A percentile compares a stretch with the other conserved stretches of the same genome.
These are phyloP conservation scores for Hormaphis cornu DNA, from an alignment of 1,140 invertebrate species.

Conservation along the genomic window DNA sequence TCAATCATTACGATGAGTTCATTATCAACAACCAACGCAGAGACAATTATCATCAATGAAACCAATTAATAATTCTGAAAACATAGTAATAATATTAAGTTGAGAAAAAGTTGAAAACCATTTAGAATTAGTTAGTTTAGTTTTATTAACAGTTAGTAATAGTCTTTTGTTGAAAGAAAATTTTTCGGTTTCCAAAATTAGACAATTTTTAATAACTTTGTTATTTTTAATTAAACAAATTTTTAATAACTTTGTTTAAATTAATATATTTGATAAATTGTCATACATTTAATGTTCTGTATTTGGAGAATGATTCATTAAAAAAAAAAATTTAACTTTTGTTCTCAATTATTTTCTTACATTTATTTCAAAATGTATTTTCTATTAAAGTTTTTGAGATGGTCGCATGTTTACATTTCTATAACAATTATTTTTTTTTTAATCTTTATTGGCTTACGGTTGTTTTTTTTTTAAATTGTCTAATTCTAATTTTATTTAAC, in stretches of 20 bases:
- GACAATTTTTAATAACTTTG: neutral
- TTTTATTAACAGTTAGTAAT: conserved; percentile 1
- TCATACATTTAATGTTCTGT: neutral
- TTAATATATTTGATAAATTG: conserved; percentile 13
- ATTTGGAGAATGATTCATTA: neutral
- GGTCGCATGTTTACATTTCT: conserved; percentile 7
- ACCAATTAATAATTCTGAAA: neutral
- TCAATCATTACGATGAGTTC: too few relatives aligned
- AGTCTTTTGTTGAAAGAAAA: conserved; percentile 1
- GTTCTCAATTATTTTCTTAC: neutral
- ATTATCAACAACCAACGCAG: too few relatives aligned
- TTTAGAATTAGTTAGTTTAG: neutral
- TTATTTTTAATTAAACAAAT: too few relatives aligned
- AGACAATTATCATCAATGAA: neutral
- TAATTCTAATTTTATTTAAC: conserved; percentile 5
- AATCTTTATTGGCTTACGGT: conserved; percentile 1
- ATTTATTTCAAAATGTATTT: conserved; percentile 11
- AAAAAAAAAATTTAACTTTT: neutral
- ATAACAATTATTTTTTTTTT: neutral
- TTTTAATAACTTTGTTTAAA: conserved; percentile 1
- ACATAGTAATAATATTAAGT: neutral
- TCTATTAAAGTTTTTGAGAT: neutral
- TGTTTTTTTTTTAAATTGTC: conserved; percentile 12
- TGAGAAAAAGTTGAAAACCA: neutral
- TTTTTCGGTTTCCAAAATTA: conserved; percentile 18